Percentiles rank a stretch among this genome's conserved stretches.
These are phyloP conservation scores for Platalea minor DNA, from an alignment of 2,797 vertebrate genomes.

Conservation along the genomic window DNA sequence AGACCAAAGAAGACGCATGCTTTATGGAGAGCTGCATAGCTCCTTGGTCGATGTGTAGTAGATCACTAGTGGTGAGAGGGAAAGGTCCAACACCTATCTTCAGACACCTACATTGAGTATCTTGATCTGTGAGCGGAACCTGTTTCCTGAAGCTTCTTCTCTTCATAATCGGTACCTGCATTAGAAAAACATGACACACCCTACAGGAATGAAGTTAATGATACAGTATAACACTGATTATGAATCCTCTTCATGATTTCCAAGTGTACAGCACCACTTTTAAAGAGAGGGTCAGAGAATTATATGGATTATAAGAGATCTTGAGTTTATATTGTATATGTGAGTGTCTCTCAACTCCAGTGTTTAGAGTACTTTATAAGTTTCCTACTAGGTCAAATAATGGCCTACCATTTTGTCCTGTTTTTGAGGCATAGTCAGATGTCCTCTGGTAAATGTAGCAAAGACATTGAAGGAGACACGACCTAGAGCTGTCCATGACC, in stretches of 20 bases:
- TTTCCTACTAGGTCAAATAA: not conserved
- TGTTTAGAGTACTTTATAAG: not conserved
- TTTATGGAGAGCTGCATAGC: not conserved
- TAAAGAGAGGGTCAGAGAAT: not conserved
- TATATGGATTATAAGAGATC: not conserved
- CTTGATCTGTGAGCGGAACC: not conserved
- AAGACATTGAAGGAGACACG: not conserved
- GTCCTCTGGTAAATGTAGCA: not conserved
- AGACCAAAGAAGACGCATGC: not conserved
- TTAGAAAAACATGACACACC: not conserved
- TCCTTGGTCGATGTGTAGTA: not conserved
- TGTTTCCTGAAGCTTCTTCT: not conserved
- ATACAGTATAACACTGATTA: not conserved
- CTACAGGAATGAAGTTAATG: not conserved
- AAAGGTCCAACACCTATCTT: not conserved
- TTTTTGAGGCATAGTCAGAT: not conserved
- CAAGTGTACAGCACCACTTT: not conserved
- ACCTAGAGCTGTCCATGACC: not conserved
- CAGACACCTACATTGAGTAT: not conserved
- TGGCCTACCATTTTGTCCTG: not conserved
- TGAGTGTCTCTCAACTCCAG: accelerated
- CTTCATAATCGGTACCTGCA: not conserved
- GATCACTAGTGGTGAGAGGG: not conserved
- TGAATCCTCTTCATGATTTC: not conserved
- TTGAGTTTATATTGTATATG: not conserved